phyloP scores from a whole-genome alignment of 37 sponge, comb jelly and placozoan species.

The Tethya wilhelma region DNA sequence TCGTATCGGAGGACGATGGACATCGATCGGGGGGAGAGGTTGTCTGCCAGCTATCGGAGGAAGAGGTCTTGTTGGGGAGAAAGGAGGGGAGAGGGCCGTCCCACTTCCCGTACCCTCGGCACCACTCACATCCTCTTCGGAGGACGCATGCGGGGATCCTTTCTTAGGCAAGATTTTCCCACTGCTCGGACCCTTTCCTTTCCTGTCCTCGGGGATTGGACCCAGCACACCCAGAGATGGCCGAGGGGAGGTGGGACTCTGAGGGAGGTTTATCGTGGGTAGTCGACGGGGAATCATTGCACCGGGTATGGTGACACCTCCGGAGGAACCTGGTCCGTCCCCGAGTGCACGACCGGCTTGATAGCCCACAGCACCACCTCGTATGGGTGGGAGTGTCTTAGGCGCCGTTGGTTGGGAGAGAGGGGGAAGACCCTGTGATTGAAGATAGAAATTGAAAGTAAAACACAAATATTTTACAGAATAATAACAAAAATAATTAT shows the following conservation, averaged over 20 bases:
- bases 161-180: constrained; percentile 50
- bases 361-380: constrained; percentile 30
- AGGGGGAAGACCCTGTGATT: constrained; percentile 65
- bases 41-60: neutral
- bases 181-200: constrained; percentile 56
- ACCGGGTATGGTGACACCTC: constrained; percentile 19
- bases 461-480: neutral
- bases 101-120: neutral
- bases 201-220: neutral
- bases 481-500: neutral
- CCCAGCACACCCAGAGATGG: neutral
- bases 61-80: constrained; percentile 16
- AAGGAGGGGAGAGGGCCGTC: neutral
- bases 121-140: constrained; percentile 43
- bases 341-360: constrained; percentile 50
- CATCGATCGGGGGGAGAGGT: constrained; percentile 36
- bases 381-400: constrained; percentile 36
- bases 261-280: constrained; percentile 16
- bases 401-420: neutral
- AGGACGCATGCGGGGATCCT: constrained; percentile 34
- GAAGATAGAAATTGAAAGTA: constrained; percentile 6
- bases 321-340: neutral
- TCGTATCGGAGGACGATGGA: neutral
- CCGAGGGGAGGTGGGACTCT: neutral
- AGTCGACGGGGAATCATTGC: constrained; percentile 38